phyloP scores from a whole-genome alignment of 2,888 invertebrate genomes.

The Zygogramma bicolorata region DNA sequence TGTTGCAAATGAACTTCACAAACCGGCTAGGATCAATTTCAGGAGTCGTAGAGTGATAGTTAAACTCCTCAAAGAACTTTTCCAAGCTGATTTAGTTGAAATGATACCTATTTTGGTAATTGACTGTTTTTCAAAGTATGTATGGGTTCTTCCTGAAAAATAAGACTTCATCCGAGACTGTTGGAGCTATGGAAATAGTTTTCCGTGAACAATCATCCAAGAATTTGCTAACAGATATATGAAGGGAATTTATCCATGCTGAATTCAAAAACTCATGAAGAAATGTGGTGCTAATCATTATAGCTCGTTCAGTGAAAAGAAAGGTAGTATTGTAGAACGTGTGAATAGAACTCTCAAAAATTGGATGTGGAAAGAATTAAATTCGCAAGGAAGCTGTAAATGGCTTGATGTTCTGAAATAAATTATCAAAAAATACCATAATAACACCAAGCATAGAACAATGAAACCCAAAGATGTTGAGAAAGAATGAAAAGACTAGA shows the following conservation, averaged over 20 bases:
- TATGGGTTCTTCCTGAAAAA: conserved; percentile 57
- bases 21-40: no score
- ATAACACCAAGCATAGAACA: conserved; percentile 57
- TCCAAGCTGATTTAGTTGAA: conserved; percentile 64
- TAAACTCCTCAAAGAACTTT: conserved; percentile 61
- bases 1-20: conserved; percentile 37
- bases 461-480: conserved; percentile 57
- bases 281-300: conserved; percentile 50
- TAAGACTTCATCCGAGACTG: conserved; percentile 55
- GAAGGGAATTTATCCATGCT: conserved; percentile 55
- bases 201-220: not conserved
- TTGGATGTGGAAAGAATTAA: conserved; percentile 54
- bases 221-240: conserved; percentile 55
- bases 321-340: conserved; percentile 49
- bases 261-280: conserved; percentile 49
- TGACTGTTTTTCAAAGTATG: conserved; percentile 60
- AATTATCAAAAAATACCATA: conserved; percentile 52
- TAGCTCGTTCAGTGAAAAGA: conserved; percentile 42
- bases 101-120: conserved; percentile 57
- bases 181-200: conserved; percentile 29
- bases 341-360: conserved; percentile 50
- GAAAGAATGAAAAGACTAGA: conserved; percentile 53
- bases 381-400: conserved; percentile 52
- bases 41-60: conserved; percentile 41
- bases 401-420: conserved; percentile 46